phyloP scores from a whole-genome alignment of 2,113 vertebrate genomes.

The Microcebus jonahi region DNA sequence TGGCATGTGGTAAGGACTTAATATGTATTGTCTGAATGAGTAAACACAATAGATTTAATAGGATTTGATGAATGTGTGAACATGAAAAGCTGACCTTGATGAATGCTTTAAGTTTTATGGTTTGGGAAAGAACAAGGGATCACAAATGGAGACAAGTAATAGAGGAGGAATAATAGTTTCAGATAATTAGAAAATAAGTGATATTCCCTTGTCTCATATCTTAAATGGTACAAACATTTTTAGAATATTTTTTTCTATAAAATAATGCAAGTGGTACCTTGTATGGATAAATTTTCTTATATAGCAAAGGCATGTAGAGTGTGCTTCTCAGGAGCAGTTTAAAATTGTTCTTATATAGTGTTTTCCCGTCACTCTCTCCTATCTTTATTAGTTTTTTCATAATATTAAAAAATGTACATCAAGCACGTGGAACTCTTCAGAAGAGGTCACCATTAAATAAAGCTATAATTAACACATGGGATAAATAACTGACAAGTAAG shows the following conservation, averaged over 20 bases:
- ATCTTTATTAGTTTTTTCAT: neutral
- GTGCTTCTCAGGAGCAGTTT: neutral
- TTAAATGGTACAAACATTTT: neutral
- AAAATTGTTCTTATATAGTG: neutral
- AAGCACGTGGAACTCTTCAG: neutral
- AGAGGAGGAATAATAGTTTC: neutral
- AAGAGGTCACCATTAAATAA: constrained; percentile 39
- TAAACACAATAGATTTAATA: neutral
- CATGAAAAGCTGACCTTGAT: constrained; percentile 11
- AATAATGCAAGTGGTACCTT: neutral
- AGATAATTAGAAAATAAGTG: neutral
- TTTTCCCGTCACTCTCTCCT: neutral
- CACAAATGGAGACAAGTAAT: neutral
- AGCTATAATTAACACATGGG: constrained; percentile 31
- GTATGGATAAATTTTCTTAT: neutral
- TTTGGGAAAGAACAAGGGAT: neutral
- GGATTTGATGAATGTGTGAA: neutral
- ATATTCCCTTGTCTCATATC: neutral
- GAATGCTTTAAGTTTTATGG: neutral
- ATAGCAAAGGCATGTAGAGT: neutral
- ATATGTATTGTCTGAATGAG: neutral
- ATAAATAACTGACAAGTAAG: constrained; percentile 39
- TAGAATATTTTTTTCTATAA: neutral
- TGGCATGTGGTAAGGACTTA: neutral
- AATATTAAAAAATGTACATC: neutral